Evolutionary conservation across 2,888 invertebrate species (phyloP).

Genomic region (Lepidonotus clava): DNA sequence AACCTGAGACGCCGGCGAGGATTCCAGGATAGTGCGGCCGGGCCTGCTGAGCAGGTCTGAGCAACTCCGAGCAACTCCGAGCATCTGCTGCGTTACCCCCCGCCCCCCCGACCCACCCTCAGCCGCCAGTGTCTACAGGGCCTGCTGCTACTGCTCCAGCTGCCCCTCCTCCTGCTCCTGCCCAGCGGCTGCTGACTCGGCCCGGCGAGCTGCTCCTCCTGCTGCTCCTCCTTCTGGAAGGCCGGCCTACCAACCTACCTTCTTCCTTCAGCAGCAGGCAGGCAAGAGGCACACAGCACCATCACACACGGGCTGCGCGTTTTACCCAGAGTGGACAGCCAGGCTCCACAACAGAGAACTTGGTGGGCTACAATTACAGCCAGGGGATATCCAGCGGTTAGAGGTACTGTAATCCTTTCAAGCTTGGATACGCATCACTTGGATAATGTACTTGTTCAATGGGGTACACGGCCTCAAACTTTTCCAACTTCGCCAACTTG

Average conservation of each 20-base stretch:
- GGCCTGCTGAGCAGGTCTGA: not conserved
- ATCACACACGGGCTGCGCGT: not conserved
- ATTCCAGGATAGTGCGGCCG: not conserved
- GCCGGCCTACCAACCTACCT: not conserved
- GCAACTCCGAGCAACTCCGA: not conserved
- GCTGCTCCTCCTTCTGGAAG: slow-evolving; percentile 14
- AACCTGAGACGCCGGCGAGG: slow-evolving; percentile 2
- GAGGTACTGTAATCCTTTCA: not conserved
- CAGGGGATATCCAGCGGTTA: not conserved
- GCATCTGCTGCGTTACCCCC: not conserved
- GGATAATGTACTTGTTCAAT: too few species aligned
- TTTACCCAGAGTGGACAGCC: not conserved
- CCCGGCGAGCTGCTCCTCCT: not conserved
- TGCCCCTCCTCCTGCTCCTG: not conserved
- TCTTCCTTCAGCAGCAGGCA: slow-evolving; percentile 44
- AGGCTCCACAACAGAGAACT: not conserved
- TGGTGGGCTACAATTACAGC: not conserved
- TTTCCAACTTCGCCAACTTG: too few species aligned
- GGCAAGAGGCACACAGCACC: slow-evolving; percentile 2
- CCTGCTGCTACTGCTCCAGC: not conserved
- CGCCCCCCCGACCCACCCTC: not conserved
- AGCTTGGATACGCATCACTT: too few species aligned
- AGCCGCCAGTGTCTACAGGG: not conserved
- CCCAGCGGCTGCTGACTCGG: not conserved
- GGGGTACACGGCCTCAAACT: too few species aligned